phyloP scores from a whole-genome alignment of 2,113 vertebrate genomes.

The Halcyon malimbica region DNA sequence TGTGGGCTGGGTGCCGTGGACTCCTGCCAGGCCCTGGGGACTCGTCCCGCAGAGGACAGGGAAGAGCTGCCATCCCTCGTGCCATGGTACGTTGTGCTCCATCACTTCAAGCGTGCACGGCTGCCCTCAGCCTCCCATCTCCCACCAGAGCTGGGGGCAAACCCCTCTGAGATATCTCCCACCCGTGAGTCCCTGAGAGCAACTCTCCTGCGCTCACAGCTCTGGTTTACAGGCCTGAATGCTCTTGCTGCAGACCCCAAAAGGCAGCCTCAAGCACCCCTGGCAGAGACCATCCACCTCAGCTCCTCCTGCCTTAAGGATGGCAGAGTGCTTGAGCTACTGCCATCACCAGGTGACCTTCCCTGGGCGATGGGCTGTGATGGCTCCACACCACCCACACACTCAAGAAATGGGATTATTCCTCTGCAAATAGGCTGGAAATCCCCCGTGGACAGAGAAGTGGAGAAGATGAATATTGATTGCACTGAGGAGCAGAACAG shows the following conservation, averaged over 20 bases:
- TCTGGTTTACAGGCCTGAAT: not conserved
- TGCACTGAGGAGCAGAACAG: not conserved
- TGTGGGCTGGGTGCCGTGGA: not conserved
- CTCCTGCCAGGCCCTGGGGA: not conserved
- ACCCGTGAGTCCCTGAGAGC: not conserved
- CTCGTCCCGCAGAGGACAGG: not conserved
- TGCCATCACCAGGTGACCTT: not conserved
- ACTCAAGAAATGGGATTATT: not conserved
- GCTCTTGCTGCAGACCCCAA: not conserved
- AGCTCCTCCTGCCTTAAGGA: not conserved
- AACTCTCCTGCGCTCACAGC: not conserved
- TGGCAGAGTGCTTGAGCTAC: not conserved
- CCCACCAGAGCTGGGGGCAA: not conserved
- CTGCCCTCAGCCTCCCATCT: not conserved
- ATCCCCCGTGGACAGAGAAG: not conserved
- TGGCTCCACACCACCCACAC: not conserved
- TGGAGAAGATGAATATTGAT: not conserved
- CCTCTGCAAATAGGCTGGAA: not conserved
- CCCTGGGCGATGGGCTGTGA: not conserved
- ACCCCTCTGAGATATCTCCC: not conserved
- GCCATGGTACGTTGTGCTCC: not conserved
- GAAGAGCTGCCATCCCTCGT: not conserved
- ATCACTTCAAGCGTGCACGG: accelerated
- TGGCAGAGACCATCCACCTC: not conserved
- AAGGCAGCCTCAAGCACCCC: not conserved